Evolutionary conservation across 2,113 vertebrate species (phyloP).

Genomic region (Pheucticus melanocephalus): DNA sequence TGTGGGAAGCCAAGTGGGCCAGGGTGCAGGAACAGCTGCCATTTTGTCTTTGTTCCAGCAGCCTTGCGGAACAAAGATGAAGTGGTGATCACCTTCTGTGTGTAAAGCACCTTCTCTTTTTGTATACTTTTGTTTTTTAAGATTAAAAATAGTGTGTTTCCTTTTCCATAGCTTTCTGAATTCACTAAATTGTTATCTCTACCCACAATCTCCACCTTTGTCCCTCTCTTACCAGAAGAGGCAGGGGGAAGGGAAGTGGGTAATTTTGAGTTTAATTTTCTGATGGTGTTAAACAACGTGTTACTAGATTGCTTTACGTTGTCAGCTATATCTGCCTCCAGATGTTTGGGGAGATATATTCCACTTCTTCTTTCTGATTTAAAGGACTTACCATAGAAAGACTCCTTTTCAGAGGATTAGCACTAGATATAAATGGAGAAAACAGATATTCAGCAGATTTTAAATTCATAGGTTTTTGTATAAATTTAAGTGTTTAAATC

Average conservation of each 20-base stretch:
- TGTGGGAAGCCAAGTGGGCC: neutral
- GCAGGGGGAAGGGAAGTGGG: neutral
- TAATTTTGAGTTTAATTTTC: neutral
- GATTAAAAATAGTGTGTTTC: neutral
- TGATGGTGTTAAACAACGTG: neutral
- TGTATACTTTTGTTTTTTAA: neutral
- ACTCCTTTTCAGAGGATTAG: neutral
- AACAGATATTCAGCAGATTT: neutral
- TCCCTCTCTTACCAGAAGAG: accelerated
- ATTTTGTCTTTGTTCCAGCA: neutral
- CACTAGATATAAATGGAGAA: neutral
- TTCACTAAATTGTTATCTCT: neutral
- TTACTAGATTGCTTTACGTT: neutral
- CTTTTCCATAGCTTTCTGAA: neutral
- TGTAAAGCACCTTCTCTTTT: neutral
- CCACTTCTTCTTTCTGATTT: neutral
- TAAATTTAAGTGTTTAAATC: neutral
- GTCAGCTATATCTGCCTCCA: neutral
- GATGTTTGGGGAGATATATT: neutral
- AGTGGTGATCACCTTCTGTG: neutral
- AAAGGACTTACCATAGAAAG: neutral
- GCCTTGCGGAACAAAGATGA: accelerated
- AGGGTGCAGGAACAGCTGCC: accelerated
- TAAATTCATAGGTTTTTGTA: neutral
- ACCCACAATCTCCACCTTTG: neutral